Conservation (phyloP, 35 echinoderm and acorn worm genomes). For the Heliocidaris erythrogramma region DNA sequence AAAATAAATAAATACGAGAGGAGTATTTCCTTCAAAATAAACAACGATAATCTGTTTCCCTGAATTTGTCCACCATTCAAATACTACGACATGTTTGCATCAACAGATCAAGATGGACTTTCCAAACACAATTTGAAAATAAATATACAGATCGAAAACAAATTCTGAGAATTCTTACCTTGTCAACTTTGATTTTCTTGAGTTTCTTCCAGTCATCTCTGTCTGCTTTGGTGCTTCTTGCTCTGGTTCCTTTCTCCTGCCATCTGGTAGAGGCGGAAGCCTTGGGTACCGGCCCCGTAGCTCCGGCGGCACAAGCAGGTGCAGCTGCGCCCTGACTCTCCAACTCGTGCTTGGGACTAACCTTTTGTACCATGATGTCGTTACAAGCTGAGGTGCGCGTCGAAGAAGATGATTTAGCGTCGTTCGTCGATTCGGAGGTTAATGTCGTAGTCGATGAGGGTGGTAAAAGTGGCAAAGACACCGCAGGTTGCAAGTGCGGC, state of each 20-base stretch:
- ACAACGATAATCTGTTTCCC: too few relatives aligned
- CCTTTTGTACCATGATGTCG: conserved; percentile 13
- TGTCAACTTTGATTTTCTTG: conserved; percentile 93
- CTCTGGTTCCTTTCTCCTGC: conserved; percentile 44
- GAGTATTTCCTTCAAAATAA: too few relatives aligned
- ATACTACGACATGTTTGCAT: too few relatives aligned
- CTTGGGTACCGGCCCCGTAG: not conserved
- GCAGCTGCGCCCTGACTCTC: not conserved
- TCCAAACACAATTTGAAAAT: too few relatives aligned
- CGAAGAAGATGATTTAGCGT: not conserved
- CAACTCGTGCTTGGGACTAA: not conserved
- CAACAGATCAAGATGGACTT: too few relatives aligned
- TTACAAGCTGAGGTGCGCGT: not conserved
- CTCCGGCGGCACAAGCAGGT: not conserved
- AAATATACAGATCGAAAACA: too few relatives aligned
- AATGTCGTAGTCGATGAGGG: not conserved
- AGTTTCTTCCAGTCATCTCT: conserved; percentile 82
- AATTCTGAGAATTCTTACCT: conserved; percentile 52
- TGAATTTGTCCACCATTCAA: too few relatives aligned
- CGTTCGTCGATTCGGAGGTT: not conserved
- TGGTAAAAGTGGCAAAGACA: not conserved
- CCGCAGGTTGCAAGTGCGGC: not conserved
- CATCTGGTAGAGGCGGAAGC: conserved; percentile 51
- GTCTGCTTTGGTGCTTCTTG: conserved; percentile 29
- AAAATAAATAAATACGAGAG: too few relatives aligned